Percentiles rank a stretch among this genome's conserved stretches.
Evolutionary conservation across 2,797 vertebrate species (phyloP).

Genomic region (Prionace glauca): DNA sequence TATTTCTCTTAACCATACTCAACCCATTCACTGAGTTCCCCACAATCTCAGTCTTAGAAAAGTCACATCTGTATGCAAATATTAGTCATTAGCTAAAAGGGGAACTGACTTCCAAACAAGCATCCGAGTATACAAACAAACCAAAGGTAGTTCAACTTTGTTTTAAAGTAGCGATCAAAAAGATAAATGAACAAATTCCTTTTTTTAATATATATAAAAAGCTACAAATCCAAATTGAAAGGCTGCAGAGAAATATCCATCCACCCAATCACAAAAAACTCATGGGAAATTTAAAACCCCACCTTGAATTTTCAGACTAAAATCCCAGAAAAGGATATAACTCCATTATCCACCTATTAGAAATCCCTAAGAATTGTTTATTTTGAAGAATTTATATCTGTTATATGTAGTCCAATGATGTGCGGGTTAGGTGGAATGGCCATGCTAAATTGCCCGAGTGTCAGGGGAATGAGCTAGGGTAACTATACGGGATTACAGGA

Average conservation of each 20-base stretch:
- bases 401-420: too few relatives aligned
- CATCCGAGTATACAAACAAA: neutral
- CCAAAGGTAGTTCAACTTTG: neutral
- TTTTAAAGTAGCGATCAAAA: neutral
- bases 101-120: neutral
- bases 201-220: neutral
- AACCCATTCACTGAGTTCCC: too few relatives aligned
- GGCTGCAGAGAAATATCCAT: neutral
- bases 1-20: too few relatives aligned
- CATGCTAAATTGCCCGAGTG: too few relatives aligned
- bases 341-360: neutral
- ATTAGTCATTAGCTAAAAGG: neutral
- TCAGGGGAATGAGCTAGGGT: too few relatives aligned
- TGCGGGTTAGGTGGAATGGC: too few relatives aligned
- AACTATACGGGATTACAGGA: too few relatives aligned
- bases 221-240: neutral
- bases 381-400: neutral
- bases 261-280: neutral
- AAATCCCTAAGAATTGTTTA: neutral
- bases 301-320: neutral
- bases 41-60: neutral
- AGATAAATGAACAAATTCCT: neutral
- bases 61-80: neutral
- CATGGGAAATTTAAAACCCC: neutral
- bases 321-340: neutral